These are phyloP conservation scores for Girardinichthys multiradiatus DNA, from an alignment of 2,113 vertebrate genomes.

Conservation along the genomic window DNA sequence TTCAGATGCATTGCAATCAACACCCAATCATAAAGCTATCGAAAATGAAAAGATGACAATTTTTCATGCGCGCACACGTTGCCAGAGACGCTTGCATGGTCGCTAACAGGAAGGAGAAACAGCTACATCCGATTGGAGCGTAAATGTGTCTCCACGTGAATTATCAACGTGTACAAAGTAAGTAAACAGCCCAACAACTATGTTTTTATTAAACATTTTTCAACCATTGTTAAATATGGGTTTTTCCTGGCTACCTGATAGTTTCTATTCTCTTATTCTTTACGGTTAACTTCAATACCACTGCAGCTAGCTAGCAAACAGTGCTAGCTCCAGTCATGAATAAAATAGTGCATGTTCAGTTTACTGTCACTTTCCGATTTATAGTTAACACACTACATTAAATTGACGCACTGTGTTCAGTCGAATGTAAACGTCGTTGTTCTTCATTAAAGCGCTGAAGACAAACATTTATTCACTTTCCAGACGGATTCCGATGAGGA, in stretches of 20 bases:
- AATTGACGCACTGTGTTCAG: neutral
- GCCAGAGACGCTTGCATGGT: slow-evolving; percentile 17
- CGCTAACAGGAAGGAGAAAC: slow-evolving; percentile 14
- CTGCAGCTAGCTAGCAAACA: slow-evolving; percentile 12
- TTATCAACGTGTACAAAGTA: slow-evolving; percentile 37
- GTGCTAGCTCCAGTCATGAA: neutral
- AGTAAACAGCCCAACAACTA: slow-evolving; percentile 1
- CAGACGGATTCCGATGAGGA: slow-evolving; percentile 51
- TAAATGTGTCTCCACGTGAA: slow-evolving; percentile 46
- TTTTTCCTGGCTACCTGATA: accelerated
- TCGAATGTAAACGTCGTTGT: neutral
- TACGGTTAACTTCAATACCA: neutral
- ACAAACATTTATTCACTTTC: slow-evolving; percentile 1
- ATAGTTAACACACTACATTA: neutral
- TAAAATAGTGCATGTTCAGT: neutral
- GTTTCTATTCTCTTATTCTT: neutral
- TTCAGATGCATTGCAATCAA: too few species aligned
- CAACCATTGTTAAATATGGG: accelerated
- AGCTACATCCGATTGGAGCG: slow-evolving; percentile 54
- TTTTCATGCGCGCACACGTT: slow-evolving; percentile 3
- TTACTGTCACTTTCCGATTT: neutral
- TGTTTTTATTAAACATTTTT: neutral
- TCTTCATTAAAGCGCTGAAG: neutral
- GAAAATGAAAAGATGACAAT: too few species aligned
- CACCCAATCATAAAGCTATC: too few species aligned